Evolutionary conservation across 2,888 invertebrate species (phyloP), one percentile per base, ranked within the genome.

Genomic region (Tachystola acroxantha): DNA sequence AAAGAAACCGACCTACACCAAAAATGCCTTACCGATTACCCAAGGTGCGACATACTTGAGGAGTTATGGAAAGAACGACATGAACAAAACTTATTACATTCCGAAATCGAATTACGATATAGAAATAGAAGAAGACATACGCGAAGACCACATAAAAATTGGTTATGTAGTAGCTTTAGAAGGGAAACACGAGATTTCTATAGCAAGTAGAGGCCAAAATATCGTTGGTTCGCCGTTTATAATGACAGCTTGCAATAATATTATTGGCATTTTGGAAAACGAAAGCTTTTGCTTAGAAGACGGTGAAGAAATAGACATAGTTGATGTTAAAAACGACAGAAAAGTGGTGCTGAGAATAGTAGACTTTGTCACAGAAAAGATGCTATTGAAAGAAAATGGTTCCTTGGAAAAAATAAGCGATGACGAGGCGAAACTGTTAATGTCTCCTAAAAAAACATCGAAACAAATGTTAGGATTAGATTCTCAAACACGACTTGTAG

Each of bases 211-310:
- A 58, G 89, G 89, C 1, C 85, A 86, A 55, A 77, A 82, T 50
- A 75, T 90, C 26, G 81, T 85, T 20, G 90, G 90, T n/a, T 90
- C 91, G 12, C 91, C 91, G 1, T 91, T 86, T 52, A 64, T 64
- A 35, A 74, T 90, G 2, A 86, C 76, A 37, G 84, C 89, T 11
- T 69, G 78, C 2, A 59, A 72, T 36, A 75, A 82, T 41, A 78
- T 84, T 24, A 42, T 84, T 3, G 56, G 56, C 25, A 53, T 66
- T 20, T 50, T 85, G 37, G 78, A 82, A 63, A 69, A 56, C 46
- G 79, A 84, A 33, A 82, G 59, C 44, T 78, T 73, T 37, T 66
- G 68, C 38, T 63, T 85, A 39, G 85, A 86, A 65, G 71, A 85
- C 34, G 85, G 84, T 1, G 85, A 86, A 66, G 82, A 85, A 72